Evolutionary conservation across 2,113 vertebrate genomes (phyloP).

Genomic region (Gnathonemus longibarbis): DNA sequence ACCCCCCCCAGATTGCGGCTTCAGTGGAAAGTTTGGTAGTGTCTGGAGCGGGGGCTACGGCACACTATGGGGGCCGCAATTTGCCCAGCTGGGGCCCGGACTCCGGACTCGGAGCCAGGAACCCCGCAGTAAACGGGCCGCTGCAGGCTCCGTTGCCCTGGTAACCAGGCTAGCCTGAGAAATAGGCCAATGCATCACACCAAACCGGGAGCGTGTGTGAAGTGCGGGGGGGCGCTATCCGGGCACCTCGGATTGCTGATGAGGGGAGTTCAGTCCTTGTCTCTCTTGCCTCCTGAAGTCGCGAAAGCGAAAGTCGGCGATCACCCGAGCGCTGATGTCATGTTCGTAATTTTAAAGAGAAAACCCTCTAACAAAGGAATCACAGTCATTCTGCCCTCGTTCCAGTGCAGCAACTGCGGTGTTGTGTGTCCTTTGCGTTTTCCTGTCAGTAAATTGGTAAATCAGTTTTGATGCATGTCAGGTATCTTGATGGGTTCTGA

Average conservation of each 20-base stretch:
- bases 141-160: not conserved
- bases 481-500: not conserved
- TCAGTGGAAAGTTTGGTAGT: not conserved
- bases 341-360: not conserved
- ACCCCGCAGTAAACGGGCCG: not conserved
- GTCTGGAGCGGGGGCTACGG: not conserved
- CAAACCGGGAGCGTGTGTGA: not conserved
- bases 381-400: not conserved
- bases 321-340: not conserved
- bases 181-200: not conserved
- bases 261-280: not conserved
- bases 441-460: not conserved
- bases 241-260: not conserved
- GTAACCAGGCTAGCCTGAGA: constrained; percentile 2
- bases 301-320: too few species aligned
- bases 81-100: not conserved
- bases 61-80: not conserved
- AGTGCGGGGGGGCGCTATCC: not conserved
- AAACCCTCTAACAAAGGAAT: not conserved
- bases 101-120: not conserved
- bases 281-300: too few species aligned
- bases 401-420: not conserved
- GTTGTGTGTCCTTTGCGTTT: not conserved
- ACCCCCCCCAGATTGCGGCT: not conserved
- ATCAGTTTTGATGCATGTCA: not conserved